Percentiles rank a stretch among this genome's conserved stretches.
Evolutionary conservation across 2,113 vertebrate genomes (phyloP).

Genomic region (Aldabrachelys gigantea): DNA sequence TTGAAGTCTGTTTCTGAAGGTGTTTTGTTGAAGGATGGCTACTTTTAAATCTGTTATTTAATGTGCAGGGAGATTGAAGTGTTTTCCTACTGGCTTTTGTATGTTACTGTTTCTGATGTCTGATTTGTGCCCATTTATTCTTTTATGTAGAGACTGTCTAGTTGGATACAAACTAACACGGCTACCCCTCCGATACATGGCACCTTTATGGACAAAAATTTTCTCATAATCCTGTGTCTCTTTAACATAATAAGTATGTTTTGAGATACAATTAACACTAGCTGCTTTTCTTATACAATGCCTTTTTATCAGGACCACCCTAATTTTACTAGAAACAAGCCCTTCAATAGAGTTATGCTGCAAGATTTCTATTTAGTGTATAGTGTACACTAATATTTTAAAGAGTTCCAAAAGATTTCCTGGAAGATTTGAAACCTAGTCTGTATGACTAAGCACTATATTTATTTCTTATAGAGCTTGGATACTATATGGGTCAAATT

Average conservation of each 20-base stretch:
- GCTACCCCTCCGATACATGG: too few relatives aligned
- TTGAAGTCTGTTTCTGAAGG: too few relatives aligned
- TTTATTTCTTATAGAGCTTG: constrained; percentile 20
- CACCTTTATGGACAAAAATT: constrained; percentile 50
- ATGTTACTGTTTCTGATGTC: too few relatives aligned
- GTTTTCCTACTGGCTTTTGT: too few relatives aligned
- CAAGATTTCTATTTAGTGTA: constrained; percentile 46
- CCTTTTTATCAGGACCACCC: constrained; percentile 52
- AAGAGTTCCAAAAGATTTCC: constrained; percentile 66
- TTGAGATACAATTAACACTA: constrained; percentile 65
- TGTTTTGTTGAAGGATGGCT: too few relatives aligned
- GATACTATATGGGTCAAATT: constrained; percentile 2
- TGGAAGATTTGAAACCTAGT: constrained; percentile 43
- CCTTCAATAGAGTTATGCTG: constrained; percentile 40
- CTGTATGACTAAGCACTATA: constrained; percentile 29
- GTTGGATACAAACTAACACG: too few relatives aligned
- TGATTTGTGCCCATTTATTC: too few relatives aligned
- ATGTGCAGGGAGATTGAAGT: too few relatives aligned
- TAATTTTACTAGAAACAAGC: constrained; percentile 49
- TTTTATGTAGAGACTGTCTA: too few relatives aligned
- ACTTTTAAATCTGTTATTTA: too few relatives aligned
- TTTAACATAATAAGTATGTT: constrained; percentile 59
- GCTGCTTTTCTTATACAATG: constrained; percentile 61
- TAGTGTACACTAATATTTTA: constrained; percentile 64
- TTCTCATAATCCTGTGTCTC: constrained; percentile 34